Percentiles rank a stretch among this genome's conserved stretches.
Conservation (phyloP, 1,140 invertebrate species). For the Kradibia gibbosae region DNA sequence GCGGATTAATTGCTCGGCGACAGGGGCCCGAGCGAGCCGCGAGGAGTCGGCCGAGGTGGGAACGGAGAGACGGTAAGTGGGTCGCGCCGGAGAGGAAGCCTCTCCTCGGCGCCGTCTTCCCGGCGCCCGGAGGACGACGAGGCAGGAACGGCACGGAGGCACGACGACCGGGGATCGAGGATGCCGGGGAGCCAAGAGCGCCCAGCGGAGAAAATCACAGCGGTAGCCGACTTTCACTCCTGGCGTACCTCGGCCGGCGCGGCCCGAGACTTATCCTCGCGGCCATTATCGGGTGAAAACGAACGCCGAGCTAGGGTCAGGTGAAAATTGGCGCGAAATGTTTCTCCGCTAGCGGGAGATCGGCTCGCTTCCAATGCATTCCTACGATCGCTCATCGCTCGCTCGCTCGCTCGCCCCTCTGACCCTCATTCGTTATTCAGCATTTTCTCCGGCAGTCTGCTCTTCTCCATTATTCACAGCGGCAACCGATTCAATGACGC, state of each 20-base stretch:
- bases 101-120: neutral
- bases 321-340: slow-evolving; percentile 2
- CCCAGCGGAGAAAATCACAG: neutral
- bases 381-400: too few relatives aligned
- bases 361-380: too few relatives aligned
- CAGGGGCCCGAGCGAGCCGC: too few relatives aligned
- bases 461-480: too few relatives aligned
- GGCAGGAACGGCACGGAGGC: neutral
- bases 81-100: neutral
- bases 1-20: too few relatives aligned
- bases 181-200: neutral
- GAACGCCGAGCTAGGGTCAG: neutral
- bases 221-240: slow-evolving; percentile 29
- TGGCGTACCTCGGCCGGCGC: neutral
- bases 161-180: neutral
- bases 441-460: too few relatives aligned
- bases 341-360: too few relatives aligned
- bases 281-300: slow-evolving; percentile 31
- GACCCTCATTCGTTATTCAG: too few relatives aligned
- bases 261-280: neutral
- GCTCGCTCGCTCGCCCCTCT: too few relatives aligned
- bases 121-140: neutral
- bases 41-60: neutral
- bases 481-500: too few relatives aligned
- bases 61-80: neutral